Evolutionary conservation across 2,797 vertebrate species (phyloP).

Genomic region (Discoglossus pictus): DNA sequence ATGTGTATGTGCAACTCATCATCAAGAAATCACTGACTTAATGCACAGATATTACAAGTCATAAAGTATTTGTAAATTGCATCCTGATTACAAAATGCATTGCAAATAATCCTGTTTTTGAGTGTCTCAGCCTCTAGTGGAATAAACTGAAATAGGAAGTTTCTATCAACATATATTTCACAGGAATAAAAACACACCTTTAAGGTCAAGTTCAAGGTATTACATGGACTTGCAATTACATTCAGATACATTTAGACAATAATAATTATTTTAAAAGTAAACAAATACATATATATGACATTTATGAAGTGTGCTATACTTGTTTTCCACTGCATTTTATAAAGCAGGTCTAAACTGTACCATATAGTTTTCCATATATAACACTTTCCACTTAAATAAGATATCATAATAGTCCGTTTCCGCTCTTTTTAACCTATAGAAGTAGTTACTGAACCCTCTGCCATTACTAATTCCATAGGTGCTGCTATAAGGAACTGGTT

Average conservation of each 20-base stretch:
- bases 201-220: constrained; percentile 41
- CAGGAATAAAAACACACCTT: constrained; percentile 1
- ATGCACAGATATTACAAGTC: not conserved
- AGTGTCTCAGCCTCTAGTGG: not conserved
- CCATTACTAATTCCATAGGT: constrained; percentile 32
- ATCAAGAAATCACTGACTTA: not conserved
- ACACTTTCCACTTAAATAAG: too few species aligned
- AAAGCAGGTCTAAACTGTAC: too few species aligned
- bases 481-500: not conserved
- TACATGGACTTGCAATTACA: constrained; percentile 23
- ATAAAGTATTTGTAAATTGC: constrained; percentile 1
- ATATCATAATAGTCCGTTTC: not conserved
- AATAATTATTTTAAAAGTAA: constrained; percentile 17
- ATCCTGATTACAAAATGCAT: not conserved
- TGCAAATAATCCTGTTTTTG: not conserved
- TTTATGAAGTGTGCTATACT: not conserved
- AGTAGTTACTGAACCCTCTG: not conserved
- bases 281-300: not conserved
- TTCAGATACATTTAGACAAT: constrained; percentile 3
- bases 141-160: not conserved
- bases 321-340: too few species aligned
- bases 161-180: not conserved
- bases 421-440: not conserved
- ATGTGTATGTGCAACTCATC: too few species aligned
- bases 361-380: too few species aligned